Evolutionary conservation across 2,113 vertebrate genomes (phyloP), one percentile per base, ranked within the genome.

Genomic region (Oryzias woworae): DNA sequence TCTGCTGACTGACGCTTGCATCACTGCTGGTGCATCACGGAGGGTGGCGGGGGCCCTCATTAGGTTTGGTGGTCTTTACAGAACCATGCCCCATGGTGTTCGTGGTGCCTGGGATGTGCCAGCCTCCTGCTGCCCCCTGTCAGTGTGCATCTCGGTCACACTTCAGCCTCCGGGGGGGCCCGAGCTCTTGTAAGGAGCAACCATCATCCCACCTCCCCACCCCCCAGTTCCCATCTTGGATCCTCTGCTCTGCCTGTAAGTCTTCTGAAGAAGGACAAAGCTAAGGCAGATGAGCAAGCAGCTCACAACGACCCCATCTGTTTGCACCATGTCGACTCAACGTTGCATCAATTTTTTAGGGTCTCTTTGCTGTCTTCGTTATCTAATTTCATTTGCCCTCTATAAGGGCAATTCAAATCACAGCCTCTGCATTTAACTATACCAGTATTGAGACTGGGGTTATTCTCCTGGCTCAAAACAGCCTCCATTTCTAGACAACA

Each of bases 211-310:
- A 16, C 18, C 7, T 18, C 4, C 18, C 36, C 43, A 45, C 57
- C 23, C 20, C 43, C 3, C 12, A 10, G 17, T 7, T n/a, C 52
- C 43, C 85, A 63, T 88, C 81, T 70, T 75, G 79, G 87, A 88
- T 91, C 90, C 91, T 90, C 81, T 89, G 90, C 92, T 90, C 93
- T 92, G 93, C 94, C 93, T 91, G 91, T 90, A 93, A 92, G 94
- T 94, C 92, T 95, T 93, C 93, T 13, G 54, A 92, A 88, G 91
- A 90, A 88, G 88, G 88, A 91, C 23, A 79, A 94, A 92, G 92
- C 92, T 92, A 91, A 92, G 92, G 90, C 92, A 83, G 94, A 94
- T 92, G 91, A 94, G 67, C 52, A 72, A 85, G 62, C 61, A 42
- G 57, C 50, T 53, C 36, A 51, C 46, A 47, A 17, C 75, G 68